Percentiles rank a stretch among this genome's conserved stretches.
Conservation (phyloP, 2,113 vertebrate genomes). For the Pelodiscus sinensis region DNA sequence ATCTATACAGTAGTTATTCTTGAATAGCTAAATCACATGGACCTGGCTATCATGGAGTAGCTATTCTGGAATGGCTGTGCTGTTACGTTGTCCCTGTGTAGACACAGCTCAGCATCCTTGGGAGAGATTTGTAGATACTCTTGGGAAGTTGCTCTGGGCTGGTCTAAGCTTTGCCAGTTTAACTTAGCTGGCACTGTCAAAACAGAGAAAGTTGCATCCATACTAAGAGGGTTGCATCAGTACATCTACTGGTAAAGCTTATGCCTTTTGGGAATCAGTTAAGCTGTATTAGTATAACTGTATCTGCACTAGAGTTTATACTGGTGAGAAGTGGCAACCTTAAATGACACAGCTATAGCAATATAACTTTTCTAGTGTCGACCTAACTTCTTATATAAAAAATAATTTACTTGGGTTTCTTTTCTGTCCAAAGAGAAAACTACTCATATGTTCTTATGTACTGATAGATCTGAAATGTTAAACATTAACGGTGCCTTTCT, state of each 20-base stretch:
- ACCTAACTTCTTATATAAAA: background rate
- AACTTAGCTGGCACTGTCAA: background rate
- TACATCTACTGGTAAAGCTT: background rate
- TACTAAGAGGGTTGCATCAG: background rate
- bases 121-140: background rate
- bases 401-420: background rate
- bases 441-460: too few relatives aligned
- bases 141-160: background rate
- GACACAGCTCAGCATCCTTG: background rate
- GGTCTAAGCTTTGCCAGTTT: background rate
- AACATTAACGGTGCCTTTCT: background rate
- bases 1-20: slow-evolving; percentile 45
- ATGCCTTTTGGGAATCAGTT: background rate
- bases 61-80: slow-evolving; percentile 25
- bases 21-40: slow-evolving; percentile 52
- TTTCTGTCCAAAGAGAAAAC: background rate
- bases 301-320: background rate
- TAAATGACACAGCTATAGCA: background rate
- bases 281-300: background rate
- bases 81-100: slow-evolving; percentile 3
- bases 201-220: background rate
- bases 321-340: background rate
- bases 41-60: background rate
- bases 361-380: background rate
- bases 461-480: background rate